Base-by-base conservation (phyloP, 1,140 invertebrate genomes). In the Drosophila truncata region DNA sequence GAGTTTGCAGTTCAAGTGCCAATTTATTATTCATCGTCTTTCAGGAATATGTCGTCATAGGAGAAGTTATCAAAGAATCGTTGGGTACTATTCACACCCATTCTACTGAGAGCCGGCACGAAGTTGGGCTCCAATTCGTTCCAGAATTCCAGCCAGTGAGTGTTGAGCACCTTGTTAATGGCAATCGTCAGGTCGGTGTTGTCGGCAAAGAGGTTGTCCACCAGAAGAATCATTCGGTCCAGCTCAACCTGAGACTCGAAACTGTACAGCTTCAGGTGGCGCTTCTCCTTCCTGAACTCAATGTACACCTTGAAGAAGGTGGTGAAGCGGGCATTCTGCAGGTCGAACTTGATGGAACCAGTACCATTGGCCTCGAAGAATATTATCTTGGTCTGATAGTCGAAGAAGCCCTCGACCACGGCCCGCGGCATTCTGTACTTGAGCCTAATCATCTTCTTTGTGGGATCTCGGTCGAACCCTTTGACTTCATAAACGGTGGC, bases 81-180 rank as follows among this genome's bases (percentile, higher is more conserved):
- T 1, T 33, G 16, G n/a, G 50, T 20, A 4, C 1, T 27, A 10
- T 44, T 29, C 1, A 52, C 59, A 5, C 37, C 66, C 60, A 44
- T 35, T 41, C 31, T 37, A 10, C 20, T 69, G 0, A 63, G 10
- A 2, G n/a, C 14, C 1, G 64, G 78, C 3, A 80, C 5, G 2
- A 81, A n/a, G 10, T 37, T 64, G 10, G 73, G 29, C 5, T 78
- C 72, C 6, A 82, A 20, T 20, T 82, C 73, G 49, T 81, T 80
- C 80, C 80, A 82, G 4, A 81, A 64, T 11, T 77, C 60, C 7
- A 77, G 20, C 80, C 80, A 82, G 5, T 77, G 65, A 2, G 76
- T 60, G 31, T 82, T 82, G 6, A 82, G 16, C 20, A 81, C 61
- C 1, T 54, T 58, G 44, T 72, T 81, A 1, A 82, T n/a, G 11